Base-by-base conservation (phyloP, 1,140 invertebrate genomes). In the Venturia canescens region DNA sequence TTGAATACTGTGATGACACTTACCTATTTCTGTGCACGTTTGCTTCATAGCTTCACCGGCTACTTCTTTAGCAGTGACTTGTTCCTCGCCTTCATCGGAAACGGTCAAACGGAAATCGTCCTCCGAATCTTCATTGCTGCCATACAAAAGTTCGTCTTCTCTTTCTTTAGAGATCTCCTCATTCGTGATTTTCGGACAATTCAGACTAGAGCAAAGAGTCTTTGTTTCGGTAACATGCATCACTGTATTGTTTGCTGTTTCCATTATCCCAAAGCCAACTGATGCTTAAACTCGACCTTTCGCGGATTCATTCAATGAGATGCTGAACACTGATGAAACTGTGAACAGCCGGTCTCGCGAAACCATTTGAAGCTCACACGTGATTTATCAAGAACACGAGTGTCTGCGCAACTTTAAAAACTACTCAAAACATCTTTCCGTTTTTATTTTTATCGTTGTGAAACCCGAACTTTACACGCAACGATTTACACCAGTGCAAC, bases 91-190 rank as follows among this genome's bases (percentile, higher is more conserved):
- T 16, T 91, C 89, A 83, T 91, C 90, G 21, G 90, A 90, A n/a
- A 90, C 60, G 83, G 86, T 89, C 75, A 91, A 88, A 74, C 88
- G 88, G 26, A 91, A 84, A 80, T 89, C 90, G 75, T 89, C 89
- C 83, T 90, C 89, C 11, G 89, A 90, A 53, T 85, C 84, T 29
- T 90, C 89, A 74, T 86, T 87, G 72, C 63, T 70, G 66, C 84
- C 83, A 75, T 83, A 89, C 66, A 90, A 87, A 66, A 87, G 80
- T 29, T 88, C 86, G 23, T 88, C 87, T 76, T 87, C 87, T 80
- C 86, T 85, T 74, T 90, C 84, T 83, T 86, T 89, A 44, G 85
- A 79, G 80, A 86, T 82, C 53, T 87, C 86, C 79, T 87, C 75
- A 29, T 75, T 83, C 70, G 48, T 83, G 80, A 72, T 80, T 76